These are phyloP conservation scores for Chromis chromis DNA, from an alignment of 2,797 vertebrate species.

Conservation along the genomic window DNA sequence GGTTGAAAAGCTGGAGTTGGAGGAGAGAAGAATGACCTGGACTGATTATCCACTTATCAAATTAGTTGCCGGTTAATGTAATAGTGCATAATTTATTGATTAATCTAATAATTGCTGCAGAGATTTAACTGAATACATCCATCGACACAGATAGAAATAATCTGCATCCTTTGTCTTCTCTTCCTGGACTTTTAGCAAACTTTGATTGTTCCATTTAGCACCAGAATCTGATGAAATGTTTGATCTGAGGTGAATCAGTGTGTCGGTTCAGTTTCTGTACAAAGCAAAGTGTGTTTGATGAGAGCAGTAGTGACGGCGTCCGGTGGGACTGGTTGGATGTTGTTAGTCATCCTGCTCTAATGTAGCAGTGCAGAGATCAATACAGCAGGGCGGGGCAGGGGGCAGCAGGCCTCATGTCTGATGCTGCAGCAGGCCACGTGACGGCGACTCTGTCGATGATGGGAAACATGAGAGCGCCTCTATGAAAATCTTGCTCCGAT, in stretches of 20 bases:
- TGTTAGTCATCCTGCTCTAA: conserved; percentile 58
- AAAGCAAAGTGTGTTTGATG: conserved; percentile 26
- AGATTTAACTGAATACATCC: accelerated
- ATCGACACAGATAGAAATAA: not conserved
- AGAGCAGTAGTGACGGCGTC: conserved; percentile 40
- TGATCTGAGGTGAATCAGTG: conserved; percentile 26
- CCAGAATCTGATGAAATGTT: conserved; percentile 19
- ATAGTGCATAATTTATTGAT: too few species aligned
- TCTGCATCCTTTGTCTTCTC: not conserved
- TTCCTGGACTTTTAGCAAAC: not conserved
- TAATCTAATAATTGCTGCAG: too few species aligned
- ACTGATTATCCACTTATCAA: too few species aligned
- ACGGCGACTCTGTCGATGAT: conserved; percentile 55
- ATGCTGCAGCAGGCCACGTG: conserved; percentile 62
- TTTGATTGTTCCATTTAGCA: conserved; percentile 6
- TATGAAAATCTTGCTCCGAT: conserved; percentile 50
- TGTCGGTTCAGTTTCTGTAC: not conserved
- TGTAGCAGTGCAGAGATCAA: conserved; percentile 75
- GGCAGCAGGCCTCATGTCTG: conserved; percentile 23
- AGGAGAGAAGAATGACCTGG: too few species aligned
- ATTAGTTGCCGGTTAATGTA: too few species aligned
- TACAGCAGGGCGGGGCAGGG: conserved; percentile 60
- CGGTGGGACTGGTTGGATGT: conserved; percentile 50
- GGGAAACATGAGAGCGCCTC: conserved; percentile 69
- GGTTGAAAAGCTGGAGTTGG: too few species aligned